Percentiles rank a stretch among this genome's conserved stretches.
Evolutionary conservation across 2,797 vertebrate species (phyloP).

Genomic region (Malurus splendens): DNA sequence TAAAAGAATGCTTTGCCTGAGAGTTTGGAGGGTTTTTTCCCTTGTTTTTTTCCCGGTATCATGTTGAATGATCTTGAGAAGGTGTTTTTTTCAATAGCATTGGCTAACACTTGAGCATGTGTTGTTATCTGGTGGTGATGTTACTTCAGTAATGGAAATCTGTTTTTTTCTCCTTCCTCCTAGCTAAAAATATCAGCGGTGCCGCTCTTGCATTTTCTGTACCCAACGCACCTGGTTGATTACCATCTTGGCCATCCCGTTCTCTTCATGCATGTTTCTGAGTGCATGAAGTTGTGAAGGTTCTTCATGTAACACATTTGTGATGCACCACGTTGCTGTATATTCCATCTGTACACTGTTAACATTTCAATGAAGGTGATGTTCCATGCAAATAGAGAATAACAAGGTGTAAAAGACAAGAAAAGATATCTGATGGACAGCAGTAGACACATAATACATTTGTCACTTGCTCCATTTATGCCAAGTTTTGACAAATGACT

Average conservation of each 20-base stretch:
- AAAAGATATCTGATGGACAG: neutral
- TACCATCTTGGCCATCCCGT: conserved; percentile 58
- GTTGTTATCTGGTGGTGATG: neutral
- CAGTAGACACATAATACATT: conserved; percentile 32
- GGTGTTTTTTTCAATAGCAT: neutral
- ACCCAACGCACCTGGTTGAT: conserved; percentile 68
- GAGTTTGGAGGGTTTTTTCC: neutral
- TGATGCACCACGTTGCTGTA: conserved; percentile 67
- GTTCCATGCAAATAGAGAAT: conserved; percentile 55
- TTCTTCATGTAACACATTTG: conserved; percentile 68
- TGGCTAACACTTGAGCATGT: conserved; percentile 9
- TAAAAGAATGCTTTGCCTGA: neutral
- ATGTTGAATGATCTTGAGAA: neutral
- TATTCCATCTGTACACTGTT: conserved; percentile 76
- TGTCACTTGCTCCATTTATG: conserved; percentile 62
- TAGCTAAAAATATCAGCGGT: conserved; percentile 69
- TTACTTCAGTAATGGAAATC: conserved; percentile 11
- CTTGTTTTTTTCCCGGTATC: neutral
- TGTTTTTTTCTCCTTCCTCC: conserved; percentile 35
- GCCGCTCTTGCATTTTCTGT: conserved; percentile 65
- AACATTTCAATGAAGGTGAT: conserved; percentile 77
- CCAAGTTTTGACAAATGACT: conserved; percentile 63
- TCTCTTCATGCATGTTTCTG: conserved; percentile 78
- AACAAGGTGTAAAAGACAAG: conserved; percentile 26
- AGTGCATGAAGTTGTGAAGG: conserved; percentile 77